A percentile compares a stretch with the other conserved stretches of the same genome.
Conservation (phyloP, 2,888 invertebrate species). For the Nemotelus nigrinus region DNA sequence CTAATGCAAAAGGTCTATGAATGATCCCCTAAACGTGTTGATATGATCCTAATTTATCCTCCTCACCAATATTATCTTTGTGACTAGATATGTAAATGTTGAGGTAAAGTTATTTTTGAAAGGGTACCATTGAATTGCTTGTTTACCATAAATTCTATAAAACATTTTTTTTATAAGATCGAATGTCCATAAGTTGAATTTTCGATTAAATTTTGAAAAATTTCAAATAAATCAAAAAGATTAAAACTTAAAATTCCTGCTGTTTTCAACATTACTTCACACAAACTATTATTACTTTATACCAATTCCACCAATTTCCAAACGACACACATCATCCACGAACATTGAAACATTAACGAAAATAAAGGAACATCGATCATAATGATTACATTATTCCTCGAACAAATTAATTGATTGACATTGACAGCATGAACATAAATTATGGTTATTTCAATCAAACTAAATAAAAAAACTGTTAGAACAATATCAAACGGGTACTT, state of each 20-base stretch:
- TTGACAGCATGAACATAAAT: slow-evolving; percentile 23
- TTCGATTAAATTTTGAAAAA: too few relatives aligned
- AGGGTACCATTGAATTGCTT: too few relatives aligned
- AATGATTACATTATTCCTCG: slow-evolving; percentile 7
- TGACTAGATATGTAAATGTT: too few relatives aligned
- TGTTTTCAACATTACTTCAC: slow-evolving; percentile 25
- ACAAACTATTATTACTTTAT: slow-evolving; percentile 13
- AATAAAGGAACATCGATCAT: slow-evolving; percentile 11
- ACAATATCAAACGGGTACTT: slow-evolving; percentile 20
- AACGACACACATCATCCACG: slow-evolving; percentile 16
- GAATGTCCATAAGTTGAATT: too few relatives aligned
- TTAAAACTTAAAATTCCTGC: slow-evolving; percentile 33
- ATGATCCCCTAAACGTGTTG: too few relatives aligned
- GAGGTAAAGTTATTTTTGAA: too few relatives aligned
- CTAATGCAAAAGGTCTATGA: too few relatives aligned
- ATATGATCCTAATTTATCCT: too few relatives aligned
- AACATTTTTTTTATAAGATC: too few relatives aligned
- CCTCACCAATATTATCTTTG: too few relatives aligned
- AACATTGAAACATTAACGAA: slow-evolving; percentile 32
- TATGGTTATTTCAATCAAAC: slow-evolving; percentile 14
- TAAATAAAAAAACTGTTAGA: slow-evolving; percentile 8
- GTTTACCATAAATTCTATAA: too few relatives aligned
- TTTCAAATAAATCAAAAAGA: neutral
- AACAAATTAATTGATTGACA: slow-evolving; percentile 9
- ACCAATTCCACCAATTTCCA: slow-evolving; percentile 13